Conservation (phyloP, 2,797 vertebrate species). For the Cyclopterus lumpus region DNA sequence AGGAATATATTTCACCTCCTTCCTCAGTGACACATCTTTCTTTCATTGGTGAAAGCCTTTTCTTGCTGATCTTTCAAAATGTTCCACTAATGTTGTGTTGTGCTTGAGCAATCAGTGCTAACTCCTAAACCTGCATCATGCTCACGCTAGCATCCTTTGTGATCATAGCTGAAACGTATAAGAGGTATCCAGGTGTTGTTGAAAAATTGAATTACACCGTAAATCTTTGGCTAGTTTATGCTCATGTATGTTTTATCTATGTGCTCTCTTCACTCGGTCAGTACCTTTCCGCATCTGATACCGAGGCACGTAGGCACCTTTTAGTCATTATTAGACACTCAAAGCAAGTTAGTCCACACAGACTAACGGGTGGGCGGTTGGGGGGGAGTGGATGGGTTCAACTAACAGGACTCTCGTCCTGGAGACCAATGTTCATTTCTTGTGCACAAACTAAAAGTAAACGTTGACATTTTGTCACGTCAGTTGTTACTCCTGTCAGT, state of each 20-base stretch:
- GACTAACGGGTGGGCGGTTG: too few species aligned
- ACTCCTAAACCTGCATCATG: neutral
- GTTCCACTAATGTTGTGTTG: neutral
- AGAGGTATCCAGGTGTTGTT: neutral
- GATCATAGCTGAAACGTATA: slow-evolving; percentile 8
- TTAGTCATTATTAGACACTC: neutral
- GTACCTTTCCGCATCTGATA: neutral
- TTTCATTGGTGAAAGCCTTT: neutral
- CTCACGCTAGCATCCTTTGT: slow-evolving; percentile 17
- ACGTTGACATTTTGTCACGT: too few species aligned
- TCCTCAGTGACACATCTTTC: slow-evolving; percentile 4
- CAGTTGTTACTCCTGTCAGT: too few species aligned
- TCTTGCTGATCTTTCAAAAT: neutral
- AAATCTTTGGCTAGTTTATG: slow-evolving; percentile 2
- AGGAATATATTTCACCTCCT: slow-evolving; percentile 31
- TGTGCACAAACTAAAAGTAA: too few species aligned
- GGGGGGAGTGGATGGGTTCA: too few species aligned
- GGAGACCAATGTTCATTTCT: too few species aligned
- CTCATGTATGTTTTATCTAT: neutral
- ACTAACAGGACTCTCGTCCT: too few species aligned
- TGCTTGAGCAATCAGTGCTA: slow-evolving; percentile 3
- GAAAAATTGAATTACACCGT: slow-evolving; percentile 12
- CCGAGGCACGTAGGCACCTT: neutral
- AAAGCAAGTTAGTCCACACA: too few species aligned
- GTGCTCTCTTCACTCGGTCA: neutral